These are phyloP conservation scores for Pocillopora verrucosa DNA, from an alignment of 64 coral and sea anemone genomes.

Conservation along the genomic window DNA sequence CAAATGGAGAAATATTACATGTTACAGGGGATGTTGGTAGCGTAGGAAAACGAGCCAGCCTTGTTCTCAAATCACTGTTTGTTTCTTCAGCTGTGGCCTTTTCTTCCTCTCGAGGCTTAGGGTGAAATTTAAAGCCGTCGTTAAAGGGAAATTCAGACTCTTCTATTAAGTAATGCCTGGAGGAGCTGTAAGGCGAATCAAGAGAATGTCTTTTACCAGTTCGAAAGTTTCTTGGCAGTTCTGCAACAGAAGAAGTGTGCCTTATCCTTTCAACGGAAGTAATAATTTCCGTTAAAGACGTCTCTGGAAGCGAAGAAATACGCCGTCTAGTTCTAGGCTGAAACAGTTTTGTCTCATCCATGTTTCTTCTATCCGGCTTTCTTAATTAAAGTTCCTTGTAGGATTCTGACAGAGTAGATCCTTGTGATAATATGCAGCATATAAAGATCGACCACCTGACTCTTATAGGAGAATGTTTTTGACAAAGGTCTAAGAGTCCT, in stretches of 20 bases:
- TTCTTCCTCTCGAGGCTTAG: not conserved
- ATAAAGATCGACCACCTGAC: not conserved
- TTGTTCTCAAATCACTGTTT: not conserved
- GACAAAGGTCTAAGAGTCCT: no score
- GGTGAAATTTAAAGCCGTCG: not conserved
- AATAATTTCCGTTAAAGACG: not conserved
- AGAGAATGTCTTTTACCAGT: not conserved
- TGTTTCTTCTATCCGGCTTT: not conserved
- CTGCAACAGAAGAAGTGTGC: not conserved
- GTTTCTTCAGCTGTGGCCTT: not conserved
- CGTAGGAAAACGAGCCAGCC: not conserved
- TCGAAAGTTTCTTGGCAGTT: not conserved
- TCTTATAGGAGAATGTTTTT: no score
- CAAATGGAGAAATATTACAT: not conserved
- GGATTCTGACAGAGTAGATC: no score
- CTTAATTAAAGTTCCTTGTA: not conserved
- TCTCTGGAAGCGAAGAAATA: not conserved
- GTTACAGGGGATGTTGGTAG: not conserved
- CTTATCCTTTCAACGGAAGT: not conserved
- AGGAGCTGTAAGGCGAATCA: not conserved
- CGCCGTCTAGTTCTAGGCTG: not conserved
- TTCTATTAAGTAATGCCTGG: not conserved
- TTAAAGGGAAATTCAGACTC: not conserved
- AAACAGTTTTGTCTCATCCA: not conserved
- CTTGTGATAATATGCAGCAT: not conserved